These are phyloP conservation scores for Leptocoma aspasia DNA, from an alignment of 2,113 vertebrate genomes.

Conservation along the genomic window DNA sequence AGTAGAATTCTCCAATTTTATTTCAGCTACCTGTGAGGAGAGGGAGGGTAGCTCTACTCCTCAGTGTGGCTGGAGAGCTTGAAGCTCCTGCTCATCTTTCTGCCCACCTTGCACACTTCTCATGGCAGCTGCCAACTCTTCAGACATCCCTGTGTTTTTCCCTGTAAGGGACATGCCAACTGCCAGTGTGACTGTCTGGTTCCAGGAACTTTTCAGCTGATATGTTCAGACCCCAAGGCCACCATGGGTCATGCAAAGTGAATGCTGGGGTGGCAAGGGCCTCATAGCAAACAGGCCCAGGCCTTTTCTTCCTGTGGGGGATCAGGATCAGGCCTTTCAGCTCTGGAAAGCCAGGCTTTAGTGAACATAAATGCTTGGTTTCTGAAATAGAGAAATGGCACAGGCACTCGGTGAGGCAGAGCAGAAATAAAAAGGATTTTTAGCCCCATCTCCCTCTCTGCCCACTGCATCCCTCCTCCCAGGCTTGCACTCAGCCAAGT, in stretches of 20 bases:
- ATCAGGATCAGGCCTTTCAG: background rate
- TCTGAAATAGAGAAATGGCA: background rate
- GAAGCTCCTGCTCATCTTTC: background rate
- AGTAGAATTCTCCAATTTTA: background rate
- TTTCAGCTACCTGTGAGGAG: background rate
- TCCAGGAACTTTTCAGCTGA: background rate
- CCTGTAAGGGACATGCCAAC: background rate
- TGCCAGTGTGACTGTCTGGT: background rate
- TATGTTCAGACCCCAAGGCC: background rate
- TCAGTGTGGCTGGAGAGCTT: background rate
- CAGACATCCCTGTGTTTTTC: background rate
- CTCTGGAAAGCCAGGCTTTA: background rate
- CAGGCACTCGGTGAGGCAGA: background rate
- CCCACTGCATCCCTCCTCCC: background rate
- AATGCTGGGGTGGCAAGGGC: background rate
- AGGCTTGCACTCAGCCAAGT: background rate
- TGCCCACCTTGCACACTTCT: background rate
- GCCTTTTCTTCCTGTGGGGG: background rate
- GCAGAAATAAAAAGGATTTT: slow-evolving; percentile 14
- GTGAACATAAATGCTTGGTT: background rate
- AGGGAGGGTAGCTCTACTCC: background rate
- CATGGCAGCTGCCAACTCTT: background rate
- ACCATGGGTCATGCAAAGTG: background rate
- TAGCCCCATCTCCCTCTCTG: background rate
- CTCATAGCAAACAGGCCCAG: background rate